A percentile compares a stretch with the other conserved stretches of the same genome.
These are phyloP conservation scores for Drosophila peninsularis DNA, from an alignment of 2,888 invertebrate genomes.

Conservation along the genomic window DNA sequence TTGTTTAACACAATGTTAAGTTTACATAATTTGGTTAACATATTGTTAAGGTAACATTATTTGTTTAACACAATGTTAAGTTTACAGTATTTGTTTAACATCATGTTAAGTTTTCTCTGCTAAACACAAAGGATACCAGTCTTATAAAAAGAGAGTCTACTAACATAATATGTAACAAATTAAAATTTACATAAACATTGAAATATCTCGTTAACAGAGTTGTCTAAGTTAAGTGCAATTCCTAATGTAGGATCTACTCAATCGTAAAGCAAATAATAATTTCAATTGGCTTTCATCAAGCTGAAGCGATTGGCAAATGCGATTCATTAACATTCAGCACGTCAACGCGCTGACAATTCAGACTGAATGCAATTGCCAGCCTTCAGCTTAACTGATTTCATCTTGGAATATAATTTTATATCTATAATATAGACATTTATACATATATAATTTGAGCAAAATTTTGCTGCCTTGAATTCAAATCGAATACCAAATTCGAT, in stretches of 20 bases:
- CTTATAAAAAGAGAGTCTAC: no score
- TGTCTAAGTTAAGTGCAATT: neutral
- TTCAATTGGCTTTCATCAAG: slow-evolving; percentile 38
- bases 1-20: neutral
- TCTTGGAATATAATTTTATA: slow-evolving; percentile 63
- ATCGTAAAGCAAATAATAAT: slow-evolving; percentile 14
- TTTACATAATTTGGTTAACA: neutral
- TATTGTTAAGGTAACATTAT: neutral
- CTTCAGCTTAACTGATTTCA: slow-evolving; percentile 69
- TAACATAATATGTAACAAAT: no score
- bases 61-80: neutral
- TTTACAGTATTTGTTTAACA: neutral
- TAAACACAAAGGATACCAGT: neutral
- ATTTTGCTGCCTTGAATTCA: slow-evolving; percentile 52
- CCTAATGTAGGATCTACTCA: neutral
- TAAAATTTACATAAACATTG: no score
- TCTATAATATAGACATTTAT: slow-evolving; percentile 31
- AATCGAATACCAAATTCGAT: slow-evolving; percentile 35
- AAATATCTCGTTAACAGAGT: no score
- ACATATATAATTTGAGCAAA: slow-evolving; percentile 40
- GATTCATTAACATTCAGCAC: slow-evolving; percentile 69
- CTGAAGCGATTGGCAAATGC: slow-evolving; percentile 41
- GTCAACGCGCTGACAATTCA: slow-evolving; percentile 64
- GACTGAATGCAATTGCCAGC: slow-evolving; percentile 62
- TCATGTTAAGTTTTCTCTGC: neutral